phyloP scores from a whole-genome alignment of 2,888 invertebrate genomes.

The Anoplius nigerrimus region DNA sequence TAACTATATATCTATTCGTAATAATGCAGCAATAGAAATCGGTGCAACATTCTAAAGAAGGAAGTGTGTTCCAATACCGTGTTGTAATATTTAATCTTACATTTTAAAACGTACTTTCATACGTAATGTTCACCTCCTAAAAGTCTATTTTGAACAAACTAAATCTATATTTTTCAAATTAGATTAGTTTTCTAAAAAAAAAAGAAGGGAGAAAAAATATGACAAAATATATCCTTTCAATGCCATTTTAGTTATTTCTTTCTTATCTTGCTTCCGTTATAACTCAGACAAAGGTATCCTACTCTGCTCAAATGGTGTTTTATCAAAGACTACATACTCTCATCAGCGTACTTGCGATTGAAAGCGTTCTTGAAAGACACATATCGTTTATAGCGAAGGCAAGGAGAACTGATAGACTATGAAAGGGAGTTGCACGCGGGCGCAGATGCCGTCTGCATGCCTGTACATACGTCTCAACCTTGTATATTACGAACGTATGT shows the following conservation, averaged over 20 bases:
- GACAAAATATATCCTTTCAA: too few relatives aligned
- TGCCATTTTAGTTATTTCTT: conserved; percentile 31
- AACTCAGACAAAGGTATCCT: conserved; percentile 11
- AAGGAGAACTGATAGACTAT: neutral
- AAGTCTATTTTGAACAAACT: conserved; percentile 45
- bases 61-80: conserved; percentile 60
- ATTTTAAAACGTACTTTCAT: conserved; percentile 27
- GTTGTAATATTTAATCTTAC: conserved; percentile 26
- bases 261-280: conserved; percentile 40
- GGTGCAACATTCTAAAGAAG: conserved; percentile 60
- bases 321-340: too few relatives aligned
- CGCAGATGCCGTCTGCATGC: too few relatives aligned
- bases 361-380: neutral
- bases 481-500: too few relatives aligned
- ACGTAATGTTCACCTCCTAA: conserved; percentile 48
- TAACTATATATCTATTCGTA: conserved; percentile 21
- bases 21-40: conserved; percentile 61
- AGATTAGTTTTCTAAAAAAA: conserved; percentile 51
- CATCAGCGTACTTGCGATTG: neutral
- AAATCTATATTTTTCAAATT: conserved; percentile 56
- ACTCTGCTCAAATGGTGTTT: conserved; percentile 22
- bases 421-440: neutral
- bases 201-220: too few relatives aligned
- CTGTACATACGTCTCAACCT: too few relatives aligned
- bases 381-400: conserved; percentile 12